These are phyloP conservation scores for Ambastaia sidthimunki DNA, from an alignment of 2,797 vertebrate species.

Conservation along the genomic window DNA sequence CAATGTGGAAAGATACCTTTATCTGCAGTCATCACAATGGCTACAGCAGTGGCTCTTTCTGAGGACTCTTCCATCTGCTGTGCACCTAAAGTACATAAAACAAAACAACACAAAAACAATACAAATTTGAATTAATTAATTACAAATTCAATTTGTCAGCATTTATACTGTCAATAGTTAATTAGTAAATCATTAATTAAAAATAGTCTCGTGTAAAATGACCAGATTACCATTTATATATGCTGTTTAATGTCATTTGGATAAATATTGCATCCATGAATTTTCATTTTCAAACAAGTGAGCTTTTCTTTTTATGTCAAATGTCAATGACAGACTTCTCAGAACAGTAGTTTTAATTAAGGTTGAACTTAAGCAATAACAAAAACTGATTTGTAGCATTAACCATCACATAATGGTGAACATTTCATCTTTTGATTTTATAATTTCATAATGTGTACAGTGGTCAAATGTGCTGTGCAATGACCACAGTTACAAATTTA, in stretches of 20 bases:
- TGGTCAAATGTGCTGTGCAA: constrained; percentile 1
- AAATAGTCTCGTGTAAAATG: background rate
- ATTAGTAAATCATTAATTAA: background rate
- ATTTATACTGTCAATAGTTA: background rate
- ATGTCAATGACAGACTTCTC: constrained; percentile 8
- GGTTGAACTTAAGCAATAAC: background rate
- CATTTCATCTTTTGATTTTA: background rate
- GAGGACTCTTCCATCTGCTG: constrained; percentile 1
- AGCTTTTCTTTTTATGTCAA: constrained; percentile 13
- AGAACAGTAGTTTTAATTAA: background rate
- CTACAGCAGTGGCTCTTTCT: constrained; percentile 1
- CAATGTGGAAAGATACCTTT: constrained; percentile 16
- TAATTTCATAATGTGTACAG: background rate
- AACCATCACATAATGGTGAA: background rate
- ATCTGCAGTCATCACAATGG: constrained; percentile 15
- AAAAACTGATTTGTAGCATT: constrained; percentile 17
- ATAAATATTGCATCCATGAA: background rate
- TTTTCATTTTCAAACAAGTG: background rate
- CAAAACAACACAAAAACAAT: background rate
- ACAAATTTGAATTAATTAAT: background rate
- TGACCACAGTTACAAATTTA: background rate
- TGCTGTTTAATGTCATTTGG: constrained; percentile 5
- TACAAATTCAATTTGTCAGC: constrained; percentile 4
- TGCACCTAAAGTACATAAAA: constrained; percentile 9
- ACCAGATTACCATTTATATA: background rate